Evolutionary conservation across 2,113 vertebrate genomes (phyloP).

Genomic region (Taxidea taxus): DNA sequence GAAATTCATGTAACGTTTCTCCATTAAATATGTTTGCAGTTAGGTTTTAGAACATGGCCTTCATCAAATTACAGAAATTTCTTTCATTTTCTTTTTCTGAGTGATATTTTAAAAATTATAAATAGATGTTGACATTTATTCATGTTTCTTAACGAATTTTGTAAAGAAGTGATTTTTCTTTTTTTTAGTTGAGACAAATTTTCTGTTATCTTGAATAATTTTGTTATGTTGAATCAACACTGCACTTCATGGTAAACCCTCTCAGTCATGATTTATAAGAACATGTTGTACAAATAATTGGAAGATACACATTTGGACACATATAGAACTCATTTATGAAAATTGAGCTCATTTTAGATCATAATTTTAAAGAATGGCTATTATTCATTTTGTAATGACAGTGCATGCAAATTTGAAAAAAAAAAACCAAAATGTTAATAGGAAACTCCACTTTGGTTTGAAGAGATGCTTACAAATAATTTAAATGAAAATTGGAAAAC

Average conservation of each 20-base stretch:
- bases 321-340: neutral
- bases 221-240: neutral
- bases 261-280: neutral
- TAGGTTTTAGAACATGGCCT: neutral
- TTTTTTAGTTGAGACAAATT: neutral
- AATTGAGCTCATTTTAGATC: neutral
- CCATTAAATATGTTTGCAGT: neutral
- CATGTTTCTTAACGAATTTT: neutral
- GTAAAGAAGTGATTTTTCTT: neutral
- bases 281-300: neutral
- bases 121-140: neutral
- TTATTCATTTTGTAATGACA: neutral
- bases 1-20: neutral
- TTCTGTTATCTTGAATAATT: neutral
- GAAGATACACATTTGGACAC: neutral
- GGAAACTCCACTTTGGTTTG: neutral
- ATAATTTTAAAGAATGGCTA: conserved; percentile 10
- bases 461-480: neutral
- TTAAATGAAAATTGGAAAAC: neutral
- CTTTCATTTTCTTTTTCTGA: conserved; percentile 28
- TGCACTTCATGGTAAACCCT: neutral
- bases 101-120: neutral
- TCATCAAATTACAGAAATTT: neutral
- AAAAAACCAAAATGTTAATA: neutral
- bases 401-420: neutral